These are phyloP conservation scores for Gambusia holbrooki DNA, from an alignment of 2,113 vertebrate genomes.

Conservation along the genomic window DNA sequence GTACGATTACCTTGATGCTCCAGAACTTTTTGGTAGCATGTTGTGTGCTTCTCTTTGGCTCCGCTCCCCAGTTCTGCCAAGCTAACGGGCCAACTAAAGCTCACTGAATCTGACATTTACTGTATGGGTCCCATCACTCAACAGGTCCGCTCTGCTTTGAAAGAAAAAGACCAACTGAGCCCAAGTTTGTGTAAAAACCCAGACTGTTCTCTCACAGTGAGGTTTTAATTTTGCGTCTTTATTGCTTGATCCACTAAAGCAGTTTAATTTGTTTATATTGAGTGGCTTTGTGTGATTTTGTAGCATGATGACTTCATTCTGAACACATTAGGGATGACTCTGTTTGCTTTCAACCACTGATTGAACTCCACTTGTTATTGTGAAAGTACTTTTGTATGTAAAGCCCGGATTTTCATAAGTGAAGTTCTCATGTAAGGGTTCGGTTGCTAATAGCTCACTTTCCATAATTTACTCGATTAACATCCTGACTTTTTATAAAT, in stretches of 20 bases:
- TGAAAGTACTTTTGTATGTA: slow-evolving; percentile 41
- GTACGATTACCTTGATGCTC: slow-evolving; percentile 43
- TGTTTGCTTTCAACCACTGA: slow-evolving; percentile 42
- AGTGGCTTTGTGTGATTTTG: slow-evolving; percentile 50
- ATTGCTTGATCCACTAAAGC: slow-evolving; percentile 20
- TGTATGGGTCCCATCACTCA: slow-evolving; percentile 31
- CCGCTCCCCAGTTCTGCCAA: slow-evolving; percentile 26
- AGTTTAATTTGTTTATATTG: slow-evolving; percentile 55
- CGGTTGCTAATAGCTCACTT: not conserved
- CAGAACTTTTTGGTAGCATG: slow-evolving; percentile 36
- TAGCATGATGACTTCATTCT: slow-evolving; percentile 58
- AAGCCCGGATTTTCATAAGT: not conserved
- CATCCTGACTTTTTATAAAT: not conserved
- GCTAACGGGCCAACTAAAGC: slow-evolving; percentile 30
- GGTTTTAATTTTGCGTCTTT: slow-evolving; percentile 28
- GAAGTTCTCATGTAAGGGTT: not conserved
- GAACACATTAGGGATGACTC: slow-evolving; percentile 30
- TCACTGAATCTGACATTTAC: slow-evolving; percentile 47
- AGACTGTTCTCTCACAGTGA: slow-evolving; percentile 6
- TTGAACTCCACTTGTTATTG: slow-evolving; percentile 41
- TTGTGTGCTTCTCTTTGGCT: slow-evolving; percentile 46
- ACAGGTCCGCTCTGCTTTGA: slow-evolving; percentile 26
- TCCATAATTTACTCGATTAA: not conserved
- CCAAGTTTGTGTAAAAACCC: not conserved
- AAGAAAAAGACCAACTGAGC: slow-evolving; percentile 30